A percentile compares a stretch with the other conserved stretches of the same genome.
phyloP scores from a whole-genome alignment of 2,113 vertebrate species.

The Gallinago paraguaiae region DNA sequence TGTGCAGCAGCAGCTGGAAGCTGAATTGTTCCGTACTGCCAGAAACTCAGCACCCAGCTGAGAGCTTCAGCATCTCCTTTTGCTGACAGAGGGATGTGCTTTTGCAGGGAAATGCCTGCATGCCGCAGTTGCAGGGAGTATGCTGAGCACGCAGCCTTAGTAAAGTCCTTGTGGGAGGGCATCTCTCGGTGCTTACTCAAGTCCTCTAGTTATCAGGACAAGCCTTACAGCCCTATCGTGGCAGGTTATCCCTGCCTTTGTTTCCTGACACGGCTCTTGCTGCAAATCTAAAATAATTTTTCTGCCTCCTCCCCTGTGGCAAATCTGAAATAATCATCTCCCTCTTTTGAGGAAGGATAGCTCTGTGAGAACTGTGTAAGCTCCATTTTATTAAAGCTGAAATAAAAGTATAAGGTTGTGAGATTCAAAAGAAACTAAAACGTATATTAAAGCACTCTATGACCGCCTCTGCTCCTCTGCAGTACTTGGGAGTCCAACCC shows the following conservation, averaged over 20 bases:
- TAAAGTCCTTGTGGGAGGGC: conserved; percentile 34
- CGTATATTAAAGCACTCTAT: neutral
- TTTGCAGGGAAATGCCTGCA: neutral
- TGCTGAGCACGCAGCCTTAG: neutral
- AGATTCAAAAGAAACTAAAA: neutral
- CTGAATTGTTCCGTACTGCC: neutral
- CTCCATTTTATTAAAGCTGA: neutral
- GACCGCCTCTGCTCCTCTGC: neutral
- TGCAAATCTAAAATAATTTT: neutral
- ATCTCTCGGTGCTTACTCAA: neutral
- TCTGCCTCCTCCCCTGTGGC: neutral
- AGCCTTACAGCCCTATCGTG: neutral
- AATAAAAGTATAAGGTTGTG: neutral
- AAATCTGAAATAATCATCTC: neutral
- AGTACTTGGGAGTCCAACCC: neutral
- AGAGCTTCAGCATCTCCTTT: conserved; percentile 18
- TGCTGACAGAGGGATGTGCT: neutral
- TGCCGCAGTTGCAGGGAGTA: conserved; percentile 26
- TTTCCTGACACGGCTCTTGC: neutral
- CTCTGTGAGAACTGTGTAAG: neutral
- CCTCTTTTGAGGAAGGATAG: neutral
- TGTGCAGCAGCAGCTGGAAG: conserved; percentile 25
- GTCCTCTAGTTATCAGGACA: neutral
- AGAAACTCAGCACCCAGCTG: neutral
- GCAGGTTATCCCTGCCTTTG: neutral